Evolutionary conservation across 2,113 vertebrate genomes (phyloP).

Genomic region (Stomatorhinus ivindoensis): DNA sequence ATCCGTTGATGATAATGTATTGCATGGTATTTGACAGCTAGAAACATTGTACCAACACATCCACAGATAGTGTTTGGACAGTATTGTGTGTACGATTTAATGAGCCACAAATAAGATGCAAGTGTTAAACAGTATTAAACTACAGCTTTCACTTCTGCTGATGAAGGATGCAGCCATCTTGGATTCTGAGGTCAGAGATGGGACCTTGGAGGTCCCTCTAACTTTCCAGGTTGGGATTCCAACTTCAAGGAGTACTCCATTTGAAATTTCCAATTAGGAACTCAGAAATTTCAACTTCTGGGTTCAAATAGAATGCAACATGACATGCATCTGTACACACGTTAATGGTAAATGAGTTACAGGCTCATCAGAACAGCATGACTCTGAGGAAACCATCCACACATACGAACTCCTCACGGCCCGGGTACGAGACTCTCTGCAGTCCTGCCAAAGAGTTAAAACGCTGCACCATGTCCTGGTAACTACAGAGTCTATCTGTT

Average conservation of each 20-base stretch:
- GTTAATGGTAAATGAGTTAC: background rate
- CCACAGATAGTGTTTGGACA: background rate
- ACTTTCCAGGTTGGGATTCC: background rate
- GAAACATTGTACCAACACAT: background rate
- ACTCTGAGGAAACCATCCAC: background rate
- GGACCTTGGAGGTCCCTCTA: background rate
- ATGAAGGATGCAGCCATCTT: background rate
- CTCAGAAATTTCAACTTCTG: background rate
- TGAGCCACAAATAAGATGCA: background rate
- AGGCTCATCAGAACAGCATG: background rate
- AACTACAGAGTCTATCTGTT: background rate
- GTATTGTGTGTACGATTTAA: background rate
- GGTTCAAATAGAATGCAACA: background rate
- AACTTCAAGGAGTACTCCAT: background rate
- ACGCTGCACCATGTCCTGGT: background rate
- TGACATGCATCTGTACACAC: background rate
- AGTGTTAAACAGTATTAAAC: background rate
- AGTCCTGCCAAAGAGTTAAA: background rate
- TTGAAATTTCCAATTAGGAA: background rate
- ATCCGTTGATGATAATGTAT: background rate
- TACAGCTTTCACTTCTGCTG: background rate
- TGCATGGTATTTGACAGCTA: background rate
- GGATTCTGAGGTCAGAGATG: background rate
- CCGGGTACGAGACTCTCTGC: background rate
- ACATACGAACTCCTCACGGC: background rate